phyloP scores from a whole-genome alignment of 2,888 invertebrate species.

The Ectemnius continuus region DNA sequence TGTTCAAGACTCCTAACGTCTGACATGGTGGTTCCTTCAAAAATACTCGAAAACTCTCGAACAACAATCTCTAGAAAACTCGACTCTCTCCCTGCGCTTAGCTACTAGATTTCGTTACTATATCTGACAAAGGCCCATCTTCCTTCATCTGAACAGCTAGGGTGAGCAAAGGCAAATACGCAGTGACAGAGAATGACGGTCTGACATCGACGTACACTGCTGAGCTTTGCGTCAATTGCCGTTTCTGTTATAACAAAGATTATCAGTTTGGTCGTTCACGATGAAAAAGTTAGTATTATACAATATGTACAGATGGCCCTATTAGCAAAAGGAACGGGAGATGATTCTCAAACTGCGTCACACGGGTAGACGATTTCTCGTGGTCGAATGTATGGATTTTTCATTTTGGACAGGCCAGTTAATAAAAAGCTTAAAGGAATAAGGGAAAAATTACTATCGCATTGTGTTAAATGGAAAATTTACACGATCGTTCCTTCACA shows the following conservation, averaged over 20 bases:
- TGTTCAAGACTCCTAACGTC: slow-evolving; percentile 97
- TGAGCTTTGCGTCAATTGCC: slow-evolving; percentile 24
- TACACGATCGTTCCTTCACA: no score
- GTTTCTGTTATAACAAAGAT: slow-evolving; percentile 38
- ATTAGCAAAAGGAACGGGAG: slow-evolving; percentile 41
- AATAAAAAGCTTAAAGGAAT: no score
- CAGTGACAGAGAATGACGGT: background rate
- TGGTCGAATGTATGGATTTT: background rate
- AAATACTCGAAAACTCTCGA: slow-evolving; percentile 20
- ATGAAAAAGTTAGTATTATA: slow-evolving; percentile 44
- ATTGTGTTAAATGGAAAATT: no score
- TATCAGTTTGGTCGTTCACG: slow-evolving; percentile 57
- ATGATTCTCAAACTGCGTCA: slow-evolving; percentile 35
- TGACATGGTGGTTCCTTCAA: slow-evolving; percentile 82
- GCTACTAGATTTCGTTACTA: slow-evolving; percentile 26
- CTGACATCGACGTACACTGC: slow-evolving; percentile 30
- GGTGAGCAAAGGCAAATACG: background rate
- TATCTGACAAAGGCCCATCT: slow-evolving; percentile 42
- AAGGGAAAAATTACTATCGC: no score
- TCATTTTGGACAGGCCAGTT: background rate
- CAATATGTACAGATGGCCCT: slow-evolving; percentile 50
- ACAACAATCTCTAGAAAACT: slow-evolving; percentile 20
- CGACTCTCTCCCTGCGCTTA: slow-evolving; percentile 21
- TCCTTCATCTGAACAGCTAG: slow-evolving; percentile 20
- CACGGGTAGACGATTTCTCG: slow-evolving; percentile 1